A percentile compares a stretch with the other conserved stretches of the same genome.
phyloP scores from a whole-genome alignment of 2,797 vertebrate genomes.

The Emydoidea blandingii region DNA sequence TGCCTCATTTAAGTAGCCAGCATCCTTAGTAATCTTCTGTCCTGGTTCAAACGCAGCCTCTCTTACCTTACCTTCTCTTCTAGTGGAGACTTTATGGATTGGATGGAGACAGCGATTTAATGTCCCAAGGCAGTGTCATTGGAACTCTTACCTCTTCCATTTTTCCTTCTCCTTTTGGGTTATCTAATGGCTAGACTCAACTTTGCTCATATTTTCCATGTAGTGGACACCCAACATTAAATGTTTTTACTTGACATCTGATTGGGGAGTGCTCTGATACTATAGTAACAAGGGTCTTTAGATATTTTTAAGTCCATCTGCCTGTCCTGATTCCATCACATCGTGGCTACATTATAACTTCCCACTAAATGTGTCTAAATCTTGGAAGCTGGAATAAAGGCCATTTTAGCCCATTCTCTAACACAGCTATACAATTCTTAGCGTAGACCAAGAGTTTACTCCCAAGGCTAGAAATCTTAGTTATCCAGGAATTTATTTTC shows the following conservation, averaged over 20 bases:
- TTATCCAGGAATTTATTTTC: not conserved
- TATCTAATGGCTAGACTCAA: not conserved
- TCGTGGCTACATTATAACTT: not conserved
- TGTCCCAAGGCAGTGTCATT: not conserved
- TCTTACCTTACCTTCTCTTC: not conserved
- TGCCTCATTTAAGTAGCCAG: not conserved
- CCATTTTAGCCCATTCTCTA: not conserved
- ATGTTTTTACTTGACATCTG: not conserved
- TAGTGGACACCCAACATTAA: not conserved
- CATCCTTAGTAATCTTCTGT: not conserved
- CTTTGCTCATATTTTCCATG: not conserved
- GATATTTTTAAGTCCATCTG: too few relatives aligned
- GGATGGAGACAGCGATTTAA: too few relatives aligned
- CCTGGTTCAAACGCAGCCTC: not conserved
- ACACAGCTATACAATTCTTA: not conserved
- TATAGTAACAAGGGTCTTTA: too few relatives aligned
- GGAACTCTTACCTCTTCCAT: accelerated
- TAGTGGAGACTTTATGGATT: not conserved
- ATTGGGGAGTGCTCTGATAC: not conserved
- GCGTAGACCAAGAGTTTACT: not conserved
- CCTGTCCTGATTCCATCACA: too few relatives aligned
- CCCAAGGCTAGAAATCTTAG: not conserved
- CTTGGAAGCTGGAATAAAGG: not conserved
- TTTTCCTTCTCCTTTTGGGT: not conserved
- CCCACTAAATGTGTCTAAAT: not conserved